Base-by-base conservation (phyloP, 1,140 invertebrate genomes). In the Armadillidium nasatum region DNA sequence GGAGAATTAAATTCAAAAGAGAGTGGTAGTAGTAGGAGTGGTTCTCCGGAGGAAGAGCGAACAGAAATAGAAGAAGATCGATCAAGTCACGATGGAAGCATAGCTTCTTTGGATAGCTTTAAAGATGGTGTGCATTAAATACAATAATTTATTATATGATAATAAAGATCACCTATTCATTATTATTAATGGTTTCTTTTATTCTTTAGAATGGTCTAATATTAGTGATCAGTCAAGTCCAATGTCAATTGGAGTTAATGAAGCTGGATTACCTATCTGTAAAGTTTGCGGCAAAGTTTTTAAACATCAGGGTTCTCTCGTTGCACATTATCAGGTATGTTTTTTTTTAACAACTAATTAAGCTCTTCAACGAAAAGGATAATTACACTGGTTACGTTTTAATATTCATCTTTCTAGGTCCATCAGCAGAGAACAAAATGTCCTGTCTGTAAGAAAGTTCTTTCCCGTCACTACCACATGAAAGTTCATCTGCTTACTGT, bases 401-500 rank as follows among this genome's bases (percentile, higher is more conserved):
- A 33, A 33, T 6, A 33, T 33, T 33, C 33, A 33, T 54, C 66
- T 67, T 60, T 76, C n/a, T 71, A 81, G 79, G 76, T 78, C 13
- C 82, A 83, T 78, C 76, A 81, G 54, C 80, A 82, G 43, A 75
- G 82, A 44, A 84, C 82, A 15, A 81, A 82, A 67, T 84, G 83
- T 72, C 80, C 81, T 2, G 82, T 83, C 22, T 84, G 83, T 71
- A 75, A 87, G 46, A 85, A 88, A 73, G 88, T 88, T 73, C 88
- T 89, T 82, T 89, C 88, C 82, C 85, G 88, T 72, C 89, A 87
- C 79, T 89, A 89, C 83, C 88, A 89, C 76, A 89, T 89, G 88
- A 87, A 87, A 79, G 86, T 87, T 78, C 88, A 89, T 79, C 83
- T 89, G 44, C 84, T 87, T 82, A 86, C 87, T 80, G 88, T 89